phyloP scores from a whole-genome alignment of 1,140 invertebrate species.

The Drosophila setifemur region DNA sequence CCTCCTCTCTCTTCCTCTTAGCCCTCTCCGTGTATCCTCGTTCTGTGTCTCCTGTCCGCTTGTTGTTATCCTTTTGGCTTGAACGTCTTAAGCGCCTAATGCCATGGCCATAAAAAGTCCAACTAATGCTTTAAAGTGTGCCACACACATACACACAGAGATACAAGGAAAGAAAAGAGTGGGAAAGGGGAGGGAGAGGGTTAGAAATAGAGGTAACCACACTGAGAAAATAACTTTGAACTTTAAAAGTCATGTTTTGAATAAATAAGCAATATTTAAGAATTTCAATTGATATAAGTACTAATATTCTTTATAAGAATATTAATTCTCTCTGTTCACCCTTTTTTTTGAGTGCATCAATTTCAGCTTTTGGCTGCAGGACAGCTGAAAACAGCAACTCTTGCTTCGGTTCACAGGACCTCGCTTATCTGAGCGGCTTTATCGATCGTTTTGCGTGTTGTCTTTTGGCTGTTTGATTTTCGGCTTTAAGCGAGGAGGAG shows the following conservation, averaged over 20 bases:
- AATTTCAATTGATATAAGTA: neutral
- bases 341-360: conserved; percentile 4
- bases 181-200: neutral
- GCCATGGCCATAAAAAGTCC: conserved; percentile 80
- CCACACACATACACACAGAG: conserved; percentile 61
- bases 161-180: neutral
- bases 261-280: neutral
- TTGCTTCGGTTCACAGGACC: conserved; percentile 29
- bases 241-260: no score
- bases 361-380: neutral
- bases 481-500: conserved; percentile 68
- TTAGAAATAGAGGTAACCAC: neutral
- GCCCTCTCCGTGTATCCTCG: neutral
- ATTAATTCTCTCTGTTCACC: neutral
- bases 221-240: neutral
- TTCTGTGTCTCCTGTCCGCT: conserved; percentile 26
- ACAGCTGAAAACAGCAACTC: conserved; percentile 18
- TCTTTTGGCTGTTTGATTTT: conserved; percentile 69
- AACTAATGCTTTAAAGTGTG: conserved; percentile 81
- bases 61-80: conserved; percentile 82
- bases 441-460: conserved; percentile 74
- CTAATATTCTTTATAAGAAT: neutral
- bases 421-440: conserved; percentile 41
- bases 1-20: neutral
- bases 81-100: conserved; percentile 80